These are phyloP conservation scores for Dendrocopos noguchii DNA, from an alignment of 2,113 vertebrate genomes.

Conservation along the genomic window DNA sequence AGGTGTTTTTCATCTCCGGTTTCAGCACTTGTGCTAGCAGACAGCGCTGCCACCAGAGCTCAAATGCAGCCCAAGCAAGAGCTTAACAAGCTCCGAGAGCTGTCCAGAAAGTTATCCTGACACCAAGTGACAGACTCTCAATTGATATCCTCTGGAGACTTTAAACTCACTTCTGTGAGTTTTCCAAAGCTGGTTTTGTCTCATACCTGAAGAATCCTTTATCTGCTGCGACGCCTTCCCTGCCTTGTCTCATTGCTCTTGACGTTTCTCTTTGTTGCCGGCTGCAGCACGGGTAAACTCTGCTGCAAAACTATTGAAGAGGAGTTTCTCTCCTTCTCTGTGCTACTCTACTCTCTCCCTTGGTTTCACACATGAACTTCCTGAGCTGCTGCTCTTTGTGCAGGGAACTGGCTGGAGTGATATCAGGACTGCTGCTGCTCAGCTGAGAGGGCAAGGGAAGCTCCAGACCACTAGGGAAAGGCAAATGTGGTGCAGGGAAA, in stretches of 20 bases:
- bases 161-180: constrained; percentile 61
- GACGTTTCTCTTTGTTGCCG: constrained; percentile 66
- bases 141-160: constrained; percentile 70
- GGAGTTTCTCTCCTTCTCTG: neutral
- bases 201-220: constrained; percentile 62
- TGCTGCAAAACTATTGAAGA: neutral
- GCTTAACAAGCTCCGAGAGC: constrained; percentile 69
- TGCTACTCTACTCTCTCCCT: neutral
- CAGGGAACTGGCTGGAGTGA: neutral
- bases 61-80: constrained; percentile 32
- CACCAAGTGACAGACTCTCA: constrained; percentile 73
- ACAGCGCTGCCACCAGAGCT: constrained; percentile 22
- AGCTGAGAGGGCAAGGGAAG: neutral
- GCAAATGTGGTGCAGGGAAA: neutral
- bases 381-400: neutral
- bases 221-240: constrained; percentile 50
- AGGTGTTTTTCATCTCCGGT: constrained; percentile 1
- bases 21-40: neutral
- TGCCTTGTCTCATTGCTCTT: constrained; percentile 49
- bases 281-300: constrained; percentile 37
- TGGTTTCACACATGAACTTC: neutral
- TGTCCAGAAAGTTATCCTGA: constrained; percentile 73
- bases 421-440: neutral
- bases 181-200: constrained; percentile 68
- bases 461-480: neutral